Conservation (phyloP, 2,797 vertebrate species). For the Notamacropus eugenii region DNA sequence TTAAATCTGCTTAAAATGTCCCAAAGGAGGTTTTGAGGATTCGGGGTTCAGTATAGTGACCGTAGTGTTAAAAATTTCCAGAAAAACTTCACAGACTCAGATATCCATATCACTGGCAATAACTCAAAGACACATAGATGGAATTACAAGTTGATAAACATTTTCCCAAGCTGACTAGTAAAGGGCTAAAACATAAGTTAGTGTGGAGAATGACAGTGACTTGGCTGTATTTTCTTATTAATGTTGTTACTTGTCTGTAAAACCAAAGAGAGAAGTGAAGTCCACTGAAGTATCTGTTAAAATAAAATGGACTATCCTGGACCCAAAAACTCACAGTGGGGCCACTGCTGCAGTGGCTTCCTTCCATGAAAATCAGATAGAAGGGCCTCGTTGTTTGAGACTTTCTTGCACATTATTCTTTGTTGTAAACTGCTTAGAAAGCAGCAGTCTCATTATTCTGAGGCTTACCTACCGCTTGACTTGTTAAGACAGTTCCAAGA, state of each 20-base stretch:
- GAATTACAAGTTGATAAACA: constrained; percentile 70
- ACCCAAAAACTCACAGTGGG: constrained; percentile 46
- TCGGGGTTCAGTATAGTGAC: constrained; percentile 76
- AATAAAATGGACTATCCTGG: constrained; percentile 46
- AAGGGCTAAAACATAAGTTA: constrained; percentile 39
- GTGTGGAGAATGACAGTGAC: constrained; percentile 28
- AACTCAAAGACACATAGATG: constrained; percentile 74
- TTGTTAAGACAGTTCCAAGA: constrained; percentile 78
- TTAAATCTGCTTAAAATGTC: constrained; percentile 78
- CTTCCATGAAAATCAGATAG: not conserved
- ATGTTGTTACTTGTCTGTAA: constrained; percentile 21
- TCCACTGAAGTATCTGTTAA: constrained; percentile 41
- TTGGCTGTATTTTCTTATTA: constrained; percentile 62
- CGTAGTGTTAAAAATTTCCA: constrained; percentile 77
- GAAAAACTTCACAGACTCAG: constrained; percentile 80
- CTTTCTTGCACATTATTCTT: constrained; percentile 70
- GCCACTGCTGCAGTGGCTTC: constrained; percentile 21
- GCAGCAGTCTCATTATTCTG: constrained; percentile 78
- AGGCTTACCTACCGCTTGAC: constrained; percentile 74
- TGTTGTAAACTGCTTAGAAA: constrained; percentile 76
- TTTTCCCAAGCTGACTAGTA: constrained; percentile 68
- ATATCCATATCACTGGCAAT: constrained; percentile 68
- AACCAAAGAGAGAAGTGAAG: not conserved
- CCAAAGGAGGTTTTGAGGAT: constrained; percentile 71
- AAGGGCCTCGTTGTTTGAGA: constrained; percentile 48